Evolutionary conservation across 2,797 vertebrate genomes (phyloP).

Genomic region (Hippocampus kuda): DNA sequence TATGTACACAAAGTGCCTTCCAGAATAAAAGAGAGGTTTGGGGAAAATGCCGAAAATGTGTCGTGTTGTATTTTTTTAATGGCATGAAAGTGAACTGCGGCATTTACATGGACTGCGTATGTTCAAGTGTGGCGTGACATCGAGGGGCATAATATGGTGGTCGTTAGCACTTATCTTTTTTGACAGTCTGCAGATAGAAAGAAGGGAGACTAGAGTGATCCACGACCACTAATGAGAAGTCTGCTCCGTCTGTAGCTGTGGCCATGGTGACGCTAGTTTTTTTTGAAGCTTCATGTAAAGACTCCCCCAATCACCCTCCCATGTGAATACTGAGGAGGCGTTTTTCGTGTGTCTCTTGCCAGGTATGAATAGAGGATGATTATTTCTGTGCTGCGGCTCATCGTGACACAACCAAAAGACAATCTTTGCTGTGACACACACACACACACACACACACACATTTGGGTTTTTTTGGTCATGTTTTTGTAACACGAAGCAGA

Average conservation of each 20-base stretch:
- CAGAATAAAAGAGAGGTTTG: conserved; percentile 15
- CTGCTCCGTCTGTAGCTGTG: background rate
- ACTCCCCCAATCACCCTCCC: background rate
- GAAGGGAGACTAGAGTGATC: background rate
- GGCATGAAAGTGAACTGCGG: conserved; percentile 17
- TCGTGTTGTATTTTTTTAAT: conserved; percentile 7
- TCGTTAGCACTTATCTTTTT: background rate
- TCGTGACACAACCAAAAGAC: background rate
- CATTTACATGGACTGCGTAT: conserved; percentile 8
- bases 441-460: background rate
- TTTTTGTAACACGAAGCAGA: background rate
- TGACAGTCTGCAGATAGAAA: background rate
- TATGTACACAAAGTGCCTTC: conserved; percentile 2
- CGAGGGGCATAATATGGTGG: no score
- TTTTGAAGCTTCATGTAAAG: conserved; percentile 1
- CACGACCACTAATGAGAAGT: conserved; percentile 1
- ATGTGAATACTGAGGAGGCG: background rate
- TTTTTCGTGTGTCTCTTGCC: background rate
- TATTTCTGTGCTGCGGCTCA: background rate
- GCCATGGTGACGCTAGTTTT: conserved; percentile 3
- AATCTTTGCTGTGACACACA: background rate
- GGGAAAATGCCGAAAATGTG: conserved; percentile 3
- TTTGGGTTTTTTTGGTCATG: background rate
- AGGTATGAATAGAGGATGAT: background rate
- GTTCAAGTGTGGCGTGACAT: no score